Evolutionary conservation across 2,797 vertebrate genomes (phyloP).

Genomic region (Lophotriccus pileatus): DNA sequence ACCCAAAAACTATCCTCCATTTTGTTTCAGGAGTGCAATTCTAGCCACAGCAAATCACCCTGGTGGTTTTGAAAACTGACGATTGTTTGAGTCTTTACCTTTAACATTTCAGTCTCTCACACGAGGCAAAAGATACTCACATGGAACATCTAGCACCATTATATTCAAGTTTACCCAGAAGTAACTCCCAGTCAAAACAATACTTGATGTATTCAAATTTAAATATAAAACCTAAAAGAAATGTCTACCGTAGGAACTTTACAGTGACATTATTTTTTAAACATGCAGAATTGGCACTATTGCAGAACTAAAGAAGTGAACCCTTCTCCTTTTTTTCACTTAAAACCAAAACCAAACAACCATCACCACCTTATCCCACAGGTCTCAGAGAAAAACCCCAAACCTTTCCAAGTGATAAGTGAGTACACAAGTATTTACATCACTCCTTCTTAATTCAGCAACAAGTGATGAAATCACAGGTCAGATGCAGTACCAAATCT

Average conservation of each 20-base stretch:
- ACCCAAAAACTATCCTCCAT: neutral
- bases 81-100: neutral
- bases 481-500: neutral
- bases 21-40: neutral
- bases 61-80: neutral
- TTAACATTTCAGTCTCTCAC: neutral
- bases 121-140: neutral
- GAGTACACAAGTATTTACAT: neutral
- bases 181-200: neutral
- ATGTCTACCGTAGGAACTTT: neutral
- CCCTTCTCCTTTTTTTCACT: neutral
- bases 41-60: no score
- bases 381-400: neutral
- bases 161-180: neutral
- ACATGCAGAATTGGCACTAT: neutral
- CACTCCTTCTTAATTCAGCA: neutral
- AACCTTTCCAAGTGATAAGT: neutral
- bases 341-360: neutral
- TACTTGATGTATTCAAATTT: neutral
- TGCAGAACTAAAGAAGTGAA: neutral
- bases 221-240: neutral
- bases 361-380: rapidly evolving
- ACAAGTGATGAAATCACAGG: neutral
- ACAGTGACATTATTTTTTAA: neutral
- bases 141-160: neutral